phyloP scores from a whole-genome alignment of 2,888 invertebrate genomes.

The Apantesis nais region DNA sequence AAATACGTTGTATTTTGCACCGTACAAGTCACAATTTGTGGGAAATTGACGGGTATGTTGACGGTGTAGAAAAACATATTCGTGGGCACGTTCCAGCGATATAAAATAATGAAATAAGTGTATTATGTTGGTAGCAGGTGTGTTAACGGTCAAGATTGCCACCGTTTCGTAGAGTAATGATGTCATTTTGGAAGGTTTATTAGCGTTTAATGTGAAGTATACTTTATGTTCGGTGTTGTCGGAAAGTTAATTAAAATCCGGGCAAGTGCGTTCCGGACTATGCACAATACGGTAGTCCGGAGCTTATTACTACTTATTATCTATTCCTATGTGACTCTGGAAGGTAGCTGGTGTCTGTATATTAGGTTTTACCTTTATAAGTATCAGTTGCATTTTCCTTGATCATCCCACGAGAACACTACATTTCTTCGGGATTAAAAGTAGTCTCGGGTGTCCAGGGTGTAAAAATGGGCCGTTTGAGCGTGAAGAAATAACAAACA shows the following conservation, averaged over 20 bases:
- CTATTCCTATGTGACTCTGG: too few relatives aligned
- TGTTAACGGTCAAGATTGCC: constrained; percentile 16
- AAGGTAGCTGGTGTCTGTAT: too few relatives aligned
- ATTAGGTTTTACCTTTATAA: too few relatives aligned
- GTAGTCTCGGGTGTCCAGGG: too few relatives aligned
- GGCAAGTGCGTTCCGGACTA: neutral
- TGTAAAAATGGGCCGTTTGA: too few relatives aligned
- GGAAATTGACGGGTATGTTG: constrained; percentile 12
- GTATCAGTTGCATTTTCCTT: too few relatives aligned
- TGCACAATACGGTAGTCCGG: neutral
- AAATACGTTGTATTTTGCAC: constrained; percentile 42
- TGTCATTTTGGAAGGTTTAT: constrained; percentile 10
- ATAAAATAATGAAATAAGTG: constrained; percentile 39
- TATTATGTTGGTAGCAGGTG: constrained; percentile 15
- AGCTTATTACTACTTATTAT: too few relatives aligned
- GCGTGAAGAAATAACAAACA: too few relatives aligned
- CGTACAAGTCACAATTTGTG: constrained; percentile 32
- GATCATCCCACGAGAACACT: too few relatives aligned
- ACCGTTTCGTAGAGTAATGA: constrained; percentile 14
- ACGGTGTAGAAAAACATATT: constrained; percentile 34
- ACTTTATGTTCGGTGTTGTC: constrained; percentile 6
- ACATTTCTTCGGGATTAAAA: too few relatives aligned
- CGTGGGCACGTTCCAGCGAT: constrained; percentile 37
- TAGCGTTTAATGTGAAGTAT: constrained; percentile 4
- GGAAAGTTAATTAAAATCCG: constrained; percentile 10